phyloP scores from a whole-genome alignment of 2,888 invertebrate species.

The Caenorhabditis drosophilae region DNA sequence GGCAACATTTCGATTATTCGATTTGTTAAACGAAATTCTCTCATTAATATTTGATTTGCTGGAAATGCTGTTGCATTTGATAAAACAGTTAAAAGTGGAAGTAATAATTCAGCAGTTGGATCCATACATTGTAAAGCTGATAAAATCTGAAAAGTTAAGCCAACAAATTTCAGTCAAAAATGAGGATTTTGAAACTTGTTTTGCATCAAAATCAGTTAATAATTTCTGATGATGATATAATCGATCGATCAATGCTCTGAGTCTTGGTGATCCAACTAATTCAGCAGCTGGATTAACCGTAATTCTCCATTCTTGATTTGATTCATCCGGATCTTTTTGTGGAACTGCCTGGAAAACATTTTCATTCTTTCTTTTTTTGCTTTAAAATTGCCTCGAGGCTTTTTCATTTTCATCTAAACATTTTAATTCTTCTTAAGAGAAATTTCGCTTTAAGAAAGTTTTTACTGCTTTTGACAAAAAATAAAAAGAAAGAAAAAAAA shows the following conservation, averaged over 20 bases:
- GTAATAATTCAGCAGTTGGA: slow-evolving; percentile 54
- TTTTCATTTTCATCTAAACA: no score
- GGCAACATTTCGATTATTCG: slow-evolving; percentile 56
- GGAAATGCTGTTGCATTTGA: slow-evolving; percentile 63
- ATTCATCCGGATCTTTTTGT: slow-evolving; percentile 62
- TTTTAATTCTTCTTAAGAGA: no score
- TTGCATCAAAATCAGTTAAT: slow-evolving; percentile 53
- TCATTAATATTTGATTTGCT: slow-evolving; percentile 60
- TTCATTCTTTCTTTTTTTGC: no score
- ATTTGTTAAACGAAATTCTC: slow-evolving; percentile 56
- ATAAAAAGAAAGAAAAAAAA: no score
- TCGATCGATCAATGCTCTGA: slow-evolving; percentile 54
- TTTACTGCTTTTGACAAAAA: no score
- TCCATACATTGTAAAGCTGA: slow-evolving; percentile 59
- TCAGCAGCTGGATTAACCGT: slow-evolving; percentile 64
- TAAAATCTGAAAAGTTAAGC: slow-evolving; percentile 40
- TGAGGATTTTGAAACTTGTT: slow-evolving; percentile 30
- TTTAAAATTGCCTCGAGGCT: no score
- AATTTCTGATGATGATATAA: slow-evolving; percentile 60
- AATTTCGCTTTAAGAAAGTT: no score
- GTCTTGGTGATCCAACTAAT: slow-evolving; percentile 48
- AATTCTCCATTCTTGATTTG: slow-evolving; percentile 60
- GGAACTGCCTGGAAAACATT: slow-evolving; percentile 55
- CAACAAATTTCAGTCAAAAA: neutral
- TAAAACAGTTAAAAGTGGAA: slow-evolving; percentile 61